These are phyloP conservation scores for Zhuqinia jingwanae DNA, from an alignment of 2,888 invertebrate genomes.

Conservation along the genomic window DNA sequence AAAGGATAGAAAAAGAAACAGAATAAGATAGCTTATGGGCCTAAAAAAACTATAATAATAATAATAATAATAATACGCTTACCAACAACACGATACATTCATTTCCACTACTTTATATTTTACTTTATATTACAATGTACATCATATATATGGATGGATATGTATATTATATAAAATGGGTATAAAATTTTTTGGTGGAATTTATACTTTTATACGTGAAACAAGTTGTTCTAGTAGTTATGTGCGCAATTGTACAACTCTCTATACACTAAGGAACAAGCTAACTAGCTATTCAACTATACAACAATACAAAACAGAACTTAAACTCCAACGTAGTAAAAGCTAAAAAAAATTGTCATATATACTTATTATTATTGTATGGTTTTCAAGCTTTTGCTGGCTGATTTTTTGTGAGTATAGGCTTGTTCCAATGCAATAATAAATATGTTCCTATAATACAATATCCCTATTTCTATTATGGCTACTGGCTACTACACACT, in stretches of 20 bases:
- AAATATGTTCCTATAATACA: neutral
- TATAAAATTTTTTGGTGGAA: neutral
- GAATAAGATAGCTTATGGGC: conserved; percentile 46
- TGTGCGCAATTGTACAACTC: neutral
- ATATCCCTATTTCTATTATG: too few species aligned
- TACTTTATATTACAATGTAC: too few species aligned
- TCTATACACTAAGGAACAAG: neutral
- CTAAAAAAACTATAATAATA: neutral
- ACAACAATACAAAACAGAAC: neutral
- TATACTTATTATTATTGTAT: too few species aligned
- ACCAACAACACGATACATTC: neutral
- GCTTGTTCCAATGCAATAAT: conserved; percentile 36
- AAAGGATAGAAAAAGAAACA: neutral
- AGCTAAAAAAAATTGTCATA: neutral
- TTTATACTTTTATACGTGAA: conserved; percentile 10
- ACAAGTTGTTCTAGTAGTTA: conserved; percentile 43
- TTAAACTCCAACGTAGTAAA: neutral
- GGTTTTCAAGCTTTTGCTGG: too few species aligned
- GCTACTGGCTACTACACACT: neutral
- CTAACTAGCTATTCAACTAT: neutral
- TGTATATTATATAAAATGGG: neutral
- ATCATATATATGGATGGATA: too few species aligned
- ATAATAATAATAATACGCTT: too few species aligned
- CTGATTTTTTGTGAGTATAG: conserved; percentile 1
- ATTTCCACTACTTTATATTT: neutral